A percentile compares a stretch with the other conserved stretches of the same genome.
These are phyloP conservation scores for Nephrotoma appendiculata DNA, from an alignment of 2,888 invertebrate species.

Conservation along the genomic window DNA sequence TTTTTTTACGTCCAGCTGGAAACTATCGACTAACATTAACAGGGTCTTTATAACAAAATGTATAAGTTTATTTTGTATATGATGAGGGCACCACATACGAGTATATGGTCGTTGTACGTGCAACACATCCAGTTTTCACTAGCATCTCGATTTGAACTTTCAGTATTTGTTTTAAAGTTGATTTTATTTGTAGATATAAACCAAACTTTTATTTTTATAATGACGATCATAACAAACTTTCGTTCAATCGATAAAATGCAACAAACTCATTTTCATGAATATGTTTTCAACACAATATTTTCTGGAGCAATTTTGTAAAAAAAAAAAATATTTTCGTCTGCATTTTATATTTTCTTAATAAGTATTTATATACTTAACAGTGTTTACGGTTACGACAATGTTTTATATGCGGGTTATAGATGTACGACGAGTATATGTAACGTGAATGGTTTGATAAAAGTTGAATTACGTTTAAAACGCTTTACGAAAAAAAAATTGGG, in stretches of 20 bases:
- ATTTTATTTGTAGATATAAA: too few relatives aligned
- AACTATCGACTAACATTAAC: too few relatives aligned
- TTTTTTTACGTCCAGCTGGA: too few relatives aligned
- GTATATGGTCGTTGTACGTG: too few relatives aligned
- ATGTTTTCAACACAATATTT: neutral
- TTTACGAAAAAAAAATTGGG: neutral
- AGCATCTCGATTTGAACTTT: too few relatives aligned
- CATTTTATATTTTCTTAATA: neutral
- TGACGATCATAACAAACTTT: neutral
- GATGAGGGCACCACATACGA: too few relatives aligned
- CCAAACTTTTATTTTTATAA: neutral
- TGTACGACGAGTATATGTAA: neutral
- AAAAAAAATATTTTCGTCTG: neutral
- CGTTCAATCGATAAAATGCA: neutral
- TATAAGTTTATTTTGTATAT: too few relatives aligned
- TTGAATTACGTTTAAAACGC: neutral
- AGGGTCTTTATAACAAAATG: too few relatives aligned
- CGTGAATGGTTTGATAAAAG: neutral
- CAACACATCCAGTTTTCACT: too few relatives aligned
- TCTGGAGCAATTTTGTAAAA: neutral
- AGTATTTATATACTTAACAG: neutral
- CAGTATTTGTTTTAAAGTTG: too few relatives aligned
- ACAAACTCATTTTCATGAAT: neutral
- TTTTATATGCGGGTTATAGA: too few relatives aligned
- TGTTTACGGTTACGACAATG: neutral